Evolutionary conservation across 1,140 invertebrate species (phyloP), one percentile per base, ranked within the genome.

Genomic region (Coelopa frigida): DNA sequence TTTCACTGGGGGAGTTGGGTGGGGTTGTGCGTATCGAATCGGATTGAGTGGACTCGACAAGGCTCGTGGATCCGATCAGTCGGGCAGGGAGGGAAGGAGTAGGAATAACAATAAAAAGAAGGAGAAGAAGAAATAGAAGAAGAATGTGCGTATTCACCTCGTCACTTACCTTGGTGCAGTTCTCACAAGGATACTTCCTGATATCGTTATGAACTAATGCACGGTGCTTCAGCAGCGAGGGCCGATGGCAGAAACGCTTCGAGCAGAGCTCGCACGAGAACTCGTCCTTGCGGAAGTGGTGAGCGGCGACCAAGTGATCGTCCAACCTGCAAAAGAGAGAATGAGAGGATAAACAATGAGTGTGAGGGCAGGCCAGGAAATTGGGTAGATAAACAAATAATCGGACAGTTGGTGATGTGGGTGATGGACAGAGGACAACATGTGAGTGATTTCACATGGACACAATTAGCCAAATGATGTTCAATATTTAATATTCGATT

Each of bases 151-250:
- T n/a, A n/a, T n/a, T n/a, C n/a, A n/a, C n/a, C n/a, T n/a, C n/a
- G n/a, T n/a, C 5, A 57, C 68, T 73, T 64, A 84, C 84, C 78
- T 92, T 94, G 51, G 87, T 81, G 67, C 94, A 97, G 68, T 94
- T 93, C 65, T 96, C 93, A 72, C 94, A 97, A 20, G 86, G 81
- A 70, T 93, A 97, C 63, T 83, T 86, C 43, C 79, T 73, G 4
- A 81, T 75, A 51, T 85, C 82, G 2, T 87, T 84, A 70, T 91
- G 87, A 7, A 78, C 77, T n/a, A 83, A 70, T 0, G 85, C 83
- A 31, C 87, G 81, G 68, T 96, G 93, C 15, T 86, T 79, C 18
- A 90, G 79, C 5, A 95, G 73, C 50, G 89, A 78, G 0, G 85
- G 82, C 14, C 87, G 80, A 77, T 85, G 87, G 48, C 85, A 79